A percentile compares a stretch with the other conserved stretches of the same genome.
These are phyloP conservation scores for Anoplius nigerrimus DNA, from an alignment of 2,888 invertebrate species.

Conservation along the genomic window DNA sequence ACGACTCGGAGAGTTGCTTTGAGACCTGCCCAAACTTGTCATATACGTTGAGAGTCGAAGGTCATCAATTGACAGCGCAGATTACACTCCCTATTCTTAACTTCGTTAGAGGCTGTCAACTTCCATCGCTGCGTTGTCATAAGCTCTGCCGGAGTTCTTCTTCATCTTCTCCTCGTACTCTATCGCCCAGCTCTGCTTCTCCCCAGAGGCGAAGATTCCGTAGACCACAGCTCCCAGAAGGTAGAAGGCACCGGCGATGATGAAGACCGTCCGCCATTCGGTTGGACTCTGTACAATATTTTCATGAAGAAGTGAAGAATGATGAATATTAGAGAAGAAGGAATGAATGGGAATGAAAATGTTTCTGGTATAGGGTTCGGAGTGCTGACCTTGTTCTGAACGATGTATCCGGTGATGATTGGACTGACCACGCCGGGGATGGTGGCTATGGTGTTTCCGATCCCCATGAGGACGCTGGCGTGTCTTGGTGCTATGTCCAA, in stretches of 20 bases:
- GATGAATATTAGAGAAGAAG: too few relatives aligned
- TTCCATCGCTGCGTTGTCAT: constrained; percentile 67
- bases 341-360: too few relatives aligned
- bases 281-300: constrained; percentile 81
- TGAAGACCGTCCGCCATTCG: constrained; percentile 92
- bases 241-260: constrained; percentile 89
- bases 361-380: too few relatives aligned
- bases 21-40: too few relatives aligned
- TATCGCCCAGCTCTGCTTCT: constrained; percentile 88
- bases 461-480: constrained; percentile 93
- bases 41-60: too few relatives aligned
- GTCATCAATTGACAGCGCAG: background rate
- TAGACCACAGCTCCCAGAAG: constrained; percentile 90
- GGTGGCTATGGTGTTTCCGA: constrained; percentile 93
- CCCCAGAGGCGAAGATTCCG: constrained; percentile 87
- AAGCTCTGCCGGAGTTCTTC: constrained; percentile 29
- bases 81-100: background rate
- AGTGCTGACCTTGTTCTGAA: constrained; percentile 83
- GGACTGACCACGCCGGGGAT: constrained; percentile 95
- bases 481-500: constrained; percentile 94
- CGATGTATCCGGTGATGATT: constrained; percentile 86
- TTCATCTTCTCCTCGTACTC: constrained; percentile 60
- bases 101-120: constrained; percentile 54
- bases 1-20: too few relatives aligned
- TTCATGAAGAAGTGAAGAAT: background rate